phyloP scores from a whole-genome alignment of 1,140 invertebrate genomes.

The Drosophila azteca region DNA sequence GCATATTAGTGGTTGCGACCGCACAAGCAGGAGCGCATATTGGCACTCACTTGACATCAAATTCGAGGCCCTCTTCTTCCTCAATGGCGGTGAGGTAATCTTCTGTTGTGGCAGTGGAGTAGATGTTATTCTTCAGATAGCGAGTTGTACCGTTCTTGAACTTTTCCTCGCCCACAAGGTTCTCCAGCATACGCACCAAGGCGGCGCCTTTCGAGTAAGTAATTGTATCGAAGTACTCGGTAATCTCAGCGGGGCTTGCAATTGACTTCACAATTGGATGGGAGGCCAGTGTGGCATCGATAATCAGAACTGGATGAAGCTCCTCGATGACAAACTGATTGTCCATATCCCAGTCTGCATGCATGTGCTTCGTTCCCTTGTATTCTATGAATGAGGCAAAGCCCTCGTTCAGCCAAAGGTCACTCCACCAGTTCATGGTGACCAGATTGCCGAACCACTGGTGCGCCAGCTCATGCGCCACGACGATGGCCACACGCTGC shows the following conservation, averaged over 20 bases:
- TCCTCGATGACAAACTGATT: conserved; percentile 90
- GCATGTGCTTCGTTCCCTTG: conserved; percentile 89
- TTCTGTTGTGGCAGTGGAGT: conserved; percentile 90
- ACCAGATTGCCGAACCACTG: conserved; percentile 96
- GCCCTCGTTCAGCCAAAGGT: conserved; percentile 96
- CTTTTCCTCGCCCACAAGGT: conserved; percentile 90
- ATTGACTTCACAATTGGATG: conserved; percentile 95
- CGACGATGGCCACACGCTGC: conserved; percentile 90
- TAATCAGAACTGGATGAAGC: conserved; percentile 89
- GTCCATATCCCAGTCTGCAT: conserved; percentile 94
- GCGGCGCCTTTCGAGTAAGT: conserved; percentile 97
- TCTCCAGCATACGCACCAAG: conserved; percentile 95
- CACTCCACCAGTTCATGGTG: conserved; percentile 96
- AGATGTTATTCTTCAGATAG: conserved; percentile 90
- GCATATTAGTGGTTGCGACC: not conserved
- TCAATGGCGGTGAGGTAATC: conserved; percentile 90
- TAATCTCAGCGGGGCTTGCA: conserved; percentile 94
- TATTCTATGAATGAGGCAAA: conserved; percentile 95
- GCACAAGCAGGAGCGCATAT: not conserved
- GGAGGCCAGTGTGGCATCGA: conserved; percentile 92
- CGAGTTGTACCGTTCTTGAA: conserved; percentile 90
- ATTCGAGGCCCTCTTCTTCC: conserved; percentile 70
- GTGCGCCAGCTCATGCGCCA: conserved; percentile 96
- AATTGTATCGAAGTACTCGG: conserved; percentile 95
- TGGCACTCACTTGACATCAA: conserved; percentile 84